These are phyloP conservation scores for Micrasema minimum DNA, from an alignment of 1,140 invertebrate species.

Conservation along the genomic window DNA sequence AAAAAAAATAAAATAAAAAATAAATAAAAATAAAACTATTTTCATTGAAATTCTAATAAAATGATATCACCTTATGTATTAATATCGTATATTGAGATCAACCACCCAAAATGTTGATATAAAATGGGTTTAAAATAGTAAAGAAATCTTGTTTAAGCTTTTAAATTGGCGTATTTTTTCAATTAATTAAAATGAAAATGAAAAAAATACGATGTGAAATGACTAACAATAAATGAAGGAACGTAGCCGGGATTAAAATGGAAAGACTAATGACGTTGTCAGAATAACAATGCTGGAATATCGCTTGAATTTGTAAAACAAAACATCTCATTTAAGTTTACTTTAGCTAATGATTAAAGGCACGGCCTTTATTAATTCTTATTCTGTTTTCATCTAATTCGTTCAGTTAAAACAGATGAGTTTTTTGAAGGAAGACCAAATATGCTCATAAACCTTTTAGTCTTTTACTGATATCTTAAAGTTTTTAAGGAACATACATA, in stretches of 20 bases:
- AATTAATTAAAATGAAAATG: constrained; percentile 5
- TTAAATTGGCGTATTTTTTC: background rate
- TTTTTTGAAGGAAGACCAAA: background rate
- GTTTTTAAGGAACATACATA: background rate
- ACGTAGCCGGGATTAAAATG: background rate
- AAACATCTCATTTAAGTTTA: constrained; percentile 31
- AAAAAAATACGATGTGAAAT: constrained; percentile 3
- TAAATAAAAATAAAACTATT: too few relatives aligned
- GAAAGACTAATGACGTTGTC: constrained; percentile 11
- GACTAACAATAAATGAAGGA: constrained; percentile 23
- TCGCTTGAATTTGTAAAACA: constrained; percentile 32
- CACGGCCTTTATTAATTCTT: constrained; percentile 30
- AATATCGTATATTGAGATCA: too few relatives aligned
- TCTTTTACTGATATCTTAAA: background rate
- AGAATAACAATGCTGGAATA: constrained; percentile 21
- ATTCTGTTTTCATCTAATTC: constrained; percentile 29
- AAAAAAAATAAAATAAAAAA: too few relatives aligned
- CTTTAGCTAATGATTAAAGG: constrained; percentile 21
- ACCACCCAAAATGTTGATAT: too few relatives aligned
- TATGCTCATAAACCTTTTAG: background rate
- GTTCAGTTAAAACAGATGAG: constrained; percentile 1
- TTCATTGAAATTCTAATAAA: too few relatives aligned
- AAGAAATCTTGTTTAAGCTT: too few relatives aligned
- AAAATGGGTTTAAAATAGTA: too few relatives aligned
- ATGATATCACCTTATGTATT: too few relatives aligned